Evolutionary conservation across 2,888 invertebrate species (phyloP).

Genomic region (Phyllotreta striolata): DNA sequence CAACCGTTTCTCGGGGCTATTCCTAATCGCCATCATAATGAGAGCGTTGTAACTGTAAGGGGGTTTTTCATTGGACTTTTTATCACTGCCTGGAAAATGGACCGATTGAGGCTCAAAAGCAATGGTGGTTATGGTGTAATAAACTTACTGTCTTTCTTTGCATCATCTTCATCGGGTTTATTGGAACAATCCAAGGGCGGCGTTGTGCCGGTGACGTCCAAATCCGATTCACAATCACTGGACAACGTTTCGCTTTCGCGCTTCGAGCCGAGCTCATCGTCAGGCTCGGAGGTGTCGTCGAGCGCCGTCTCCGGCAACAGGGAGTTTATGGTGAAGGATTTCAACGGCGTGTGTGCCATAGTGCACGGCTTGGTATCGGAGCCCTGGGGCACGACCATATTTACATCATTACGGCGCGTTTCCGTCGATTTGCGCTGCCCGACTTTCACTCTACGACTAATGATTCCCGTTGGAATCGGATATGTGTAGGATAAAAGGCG

Average conservation of each 20-base stretch:
- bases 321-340: conserved; percentile 83
- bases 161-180: conserved; percentile 48
- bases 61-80: conserved; percentile 89
- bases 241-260: conserved; percentile 46
- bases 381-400: conserved; percentile 48
- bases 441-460: conserved; percentile 35
- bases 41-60: conserved; percentile 98
- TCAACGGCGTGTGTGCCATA: conserved; percentile 70
- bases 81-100: conserved; percentile 62
- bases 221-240: conserved; percentile 75
- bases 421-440: neutral
- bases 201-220: conserved; percentile 77
- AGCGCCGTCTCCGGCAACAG: conserved; percentile 65
- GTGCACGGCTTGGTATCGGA: conserved; percentile 41
- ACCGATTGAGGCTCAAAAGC: neutral
- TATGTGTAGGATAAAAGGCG: conserved; percentile 45
- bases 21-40: conserved; percentile 99
- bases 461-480: conserved; percentile 45
- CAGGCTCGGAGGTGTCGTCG: conserved; percentile 36
- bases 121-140: neutral
- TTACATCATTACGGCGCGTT: conserved; percentile 44
- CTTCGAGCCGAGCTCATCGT: conserved; percentile 34
- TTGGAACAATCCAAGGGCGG: conserved; percentile 76
- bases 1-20: conserved; percentile 91
- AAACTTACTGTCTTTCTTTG: conserved; percentile 20